phyloP scores from a whole-genome alignment of 2,797 vertebrate species.

The Platyrinchus mystaceus region DNA sequence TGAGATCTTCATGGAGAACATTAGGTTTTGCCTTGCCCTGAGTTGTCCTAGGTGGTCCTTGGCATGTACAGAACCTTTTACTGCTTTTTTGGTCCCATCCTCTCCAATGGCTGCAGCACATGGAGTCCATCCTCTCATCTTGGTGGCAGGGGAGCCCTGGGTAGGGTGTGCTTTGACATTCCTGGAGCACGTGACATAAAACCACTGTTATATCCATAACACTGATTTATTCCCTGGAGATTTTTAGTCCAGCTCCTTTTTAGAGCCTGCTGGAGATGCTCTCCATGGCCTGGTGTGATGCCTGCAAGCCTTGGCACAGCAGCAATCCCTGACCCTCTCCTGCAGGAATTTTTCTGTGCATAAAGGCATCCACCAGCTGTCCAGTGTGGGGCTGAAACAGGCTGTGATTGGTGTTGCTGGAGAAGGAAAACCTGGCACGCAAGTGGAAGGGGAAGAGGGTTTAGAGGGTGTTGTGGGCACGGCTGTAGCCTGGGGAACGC shows the following conservation, averaged over 20 bases:
- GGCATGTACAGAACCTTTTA: not conserved
- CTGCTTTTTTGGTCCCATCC: not conserved
- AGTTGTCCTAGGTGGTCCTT: not conserved
- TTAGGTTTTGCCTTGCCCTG: not conserved
- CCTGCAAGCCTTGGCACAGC: not conserved
- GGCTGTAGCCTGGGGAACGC: not conserved
- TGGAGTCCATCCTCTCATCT: too few relatives aligned
- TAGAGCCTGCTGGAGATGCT: not conserved
- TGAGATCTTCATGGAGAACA: accelerated
- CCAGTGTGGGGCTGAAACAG: not conserved
- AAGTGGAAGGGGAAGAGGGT: not conserved
- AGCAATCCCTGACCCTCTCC: not conserved
- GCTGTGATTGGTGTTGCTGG: not conserved
- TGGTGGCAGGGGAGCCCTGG: not conserved
- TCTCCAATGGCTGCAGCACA: not conserved
- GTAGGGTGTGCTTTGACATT: not conserved
- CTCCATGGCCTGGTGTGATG: not conserved
- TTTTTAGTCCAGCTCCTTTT: not conserved
- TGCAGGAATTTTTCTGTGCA: not conserved
- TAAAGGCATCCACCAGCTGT: not conserved
- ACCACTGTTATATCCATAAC: not conserved
- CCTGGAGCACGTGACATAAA: not conserved
- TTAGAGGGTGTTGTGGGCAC: not conserved
- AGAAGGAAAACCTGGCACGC: not conserved
- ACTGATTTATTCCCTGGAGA: not conserved